Base-by-base conservation (phyloP, 2,888 invertebrate species). In the Amphipoea lucens region DNA sequence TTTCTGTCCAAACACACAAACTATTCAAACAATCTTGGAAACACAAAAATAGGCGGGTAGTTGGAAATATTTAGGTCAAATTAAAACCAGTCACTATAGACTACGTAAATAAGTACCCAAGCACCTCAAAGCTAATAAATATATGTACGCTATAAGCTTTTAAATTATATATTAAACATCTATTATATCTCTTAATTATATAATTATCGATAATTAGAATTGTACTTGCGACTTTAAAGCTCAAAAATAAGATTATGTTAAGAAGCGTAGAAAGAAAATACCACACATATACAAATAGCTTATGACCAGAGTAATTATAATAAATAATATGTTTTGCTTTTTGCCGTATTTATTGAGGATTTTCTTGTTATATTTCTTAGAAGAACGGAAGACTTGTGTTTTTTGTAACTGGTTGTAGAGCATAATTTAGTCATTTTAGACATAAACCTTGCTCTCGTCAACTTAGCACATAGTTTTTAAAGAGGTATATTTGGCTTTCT, bases 201-300 rank as follows among this genome's bases (percentile, higher is more conserved):
- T 88, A 89, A 79, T 90, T 91, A 90, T 91, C 84, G 90, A 85
- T 90, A 89, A 88, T 91, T 92, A 95, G 91, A 92, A 94, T 96
- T 96, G 96, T 96, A 96, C 96, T 96, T 87, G 92, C 88, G 92
- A 93, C 87, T 93, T 96, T 96, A 96, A 97, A 97, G 96, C 96
- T 96, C 93, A 95, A 95, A 96, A 94, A 92, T 93, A 94, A 89
- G 83, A 86, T 86, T 90, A 78, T 73, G 51, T 85, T 84, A 88
- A 84, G 83, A 93, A 94, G 91, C 91, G 83, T 90, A 91, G 84
- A 90, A 87, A 88, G 80, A 84, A 89, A 88, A 87, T 83, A 85
- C 68, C 86, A 91, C 81, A 90, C 84, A 87, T 85, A 89, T 85
- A 89, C 85, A 90, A 82, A 86, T 79, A 88, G 85, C 75, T 82